Percentiles rank a stretch among this genome's conserved stretches.
phyloP scores from a whole-genome alignment of 2,113 vertebrate genomes.

The Platycercus adscitus region DNA sequence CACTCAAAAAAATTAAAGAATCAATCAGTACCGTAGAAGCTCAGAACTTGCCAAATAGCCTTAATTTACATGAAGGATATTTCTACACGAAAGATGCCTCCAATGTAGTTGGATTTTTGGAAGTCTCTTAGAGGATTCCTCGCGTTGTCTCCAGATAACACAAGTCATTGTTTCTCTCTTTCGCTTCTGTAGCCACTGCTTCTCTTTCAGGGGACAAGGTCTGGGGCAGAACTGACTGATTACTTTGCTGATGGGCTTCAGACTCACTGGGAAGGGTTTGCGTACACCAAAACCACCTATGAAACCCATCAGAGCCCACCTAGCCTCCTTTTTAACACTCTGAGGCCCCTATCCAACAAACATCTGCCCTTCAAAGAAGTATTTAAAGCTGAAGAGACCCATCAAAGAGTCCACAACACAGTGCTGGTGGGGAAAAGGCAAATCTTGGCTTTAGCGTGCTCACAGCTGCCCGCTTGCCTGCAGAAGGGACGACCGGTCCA shows the following conservation, averaged over 20 bases:
- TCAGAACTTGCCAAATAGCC: neutral
- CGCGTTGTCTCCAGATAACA: accelerated
- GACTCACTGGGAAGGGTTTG: neutral
- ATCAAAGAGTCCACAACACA: neutral
- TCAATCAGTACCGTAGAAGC: neutral
- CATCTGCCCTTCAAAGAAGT: neutral
- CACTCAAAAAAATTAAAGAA: neutral
- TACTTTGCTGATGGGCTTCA: neutral
- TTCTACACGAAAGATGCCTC: neutral
- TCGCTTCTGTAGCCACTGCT: neutral
- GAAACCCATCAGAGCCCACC: neutral
- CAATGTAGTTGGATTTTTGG: neutral
- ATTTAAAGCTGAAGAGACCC: neutral
- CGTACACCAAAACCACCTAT: neutral
- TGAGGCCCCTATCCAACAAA: neutral
- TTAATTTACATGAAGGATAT: neutral
- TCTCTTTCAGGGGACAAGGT: neutral
- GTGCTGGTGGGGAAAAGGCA: neutral
- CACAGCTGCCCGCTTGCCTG: accelerated
- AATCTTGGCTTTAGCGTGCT: neutral
- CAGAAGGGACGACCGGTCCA: neutral
- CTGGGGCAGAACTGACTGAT: neutral
- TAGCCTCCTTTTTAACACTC: neutral
- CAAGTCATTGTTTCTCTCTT: neutral
- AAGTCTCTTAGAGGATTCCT: neutral